A percentile compares a stretch with the other conserved stretches of the same genome.
phyloP scores from a whole-genome alignment of 2,888 invertebrate genomes.

The Cataglyphis albicans region DNA sequence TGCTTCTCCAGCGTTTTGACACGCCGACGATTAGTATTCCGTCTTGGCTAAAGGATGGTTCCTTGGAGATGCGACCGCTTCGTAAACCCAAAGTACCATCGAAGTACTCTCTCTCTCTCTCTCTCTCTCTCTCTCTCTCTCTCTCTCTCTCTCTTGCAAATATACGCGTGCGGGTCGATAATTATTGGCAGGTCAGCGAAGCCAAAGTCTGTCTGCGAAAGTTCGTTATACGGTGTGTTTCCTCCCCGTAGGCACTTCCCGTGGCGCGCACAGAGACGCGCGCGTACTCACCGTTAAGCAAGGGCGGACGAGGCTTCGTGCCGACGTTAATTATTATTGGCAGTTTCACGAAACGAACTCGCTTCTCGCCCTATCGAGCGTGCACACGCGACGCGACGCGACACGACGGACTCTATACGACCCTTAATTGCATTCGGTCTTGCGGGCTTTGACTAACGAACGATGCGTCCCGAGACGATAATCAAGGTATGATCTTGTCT shows the following conservation, averaged over 20 bases:
- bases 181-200: conserved; percentile 75
- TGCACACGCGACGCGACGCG: conserved; percentile 61
- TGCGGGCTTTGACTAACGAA: conserved; percentile 52
- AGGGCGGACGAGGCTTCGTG: conserved; percentile 60
- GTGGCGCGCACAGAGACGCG: conserved; percentile 57
- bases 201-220: conserved; percentile 75
- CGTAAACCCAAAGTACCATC: conserved; percentile 22
- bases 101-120: background rate
- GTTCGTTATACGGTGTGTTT: conserved; percentile 73
- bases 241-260: conserved; percentile 73
- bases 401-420: conserved; percentile 55
- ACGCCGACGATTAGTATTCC: conserved; percentile 33
- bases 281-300: conserved; percentile 41
- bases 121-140: background rate
- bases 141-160: background rate
- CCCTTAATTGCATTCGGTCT: conserved; percentile 72
- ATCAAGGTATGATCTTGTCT: conserved; percentile 25
- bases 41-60: conserved; percentile 22
- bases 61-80: conserved; percentile 17
- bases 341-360: conserved; percentile 74
- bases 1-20: conserved; percentile 8
- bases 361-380: conserved; percentile 67
- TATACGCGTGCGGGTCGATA: conserved; percentile 65
- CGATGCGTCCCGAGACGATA: conserved; percentile 30
- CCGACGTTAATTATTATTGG: conserved; percentile 76